Conservation (phyloP, 2,888 invertebrate species). For the Bellardia pandia region DNA sequence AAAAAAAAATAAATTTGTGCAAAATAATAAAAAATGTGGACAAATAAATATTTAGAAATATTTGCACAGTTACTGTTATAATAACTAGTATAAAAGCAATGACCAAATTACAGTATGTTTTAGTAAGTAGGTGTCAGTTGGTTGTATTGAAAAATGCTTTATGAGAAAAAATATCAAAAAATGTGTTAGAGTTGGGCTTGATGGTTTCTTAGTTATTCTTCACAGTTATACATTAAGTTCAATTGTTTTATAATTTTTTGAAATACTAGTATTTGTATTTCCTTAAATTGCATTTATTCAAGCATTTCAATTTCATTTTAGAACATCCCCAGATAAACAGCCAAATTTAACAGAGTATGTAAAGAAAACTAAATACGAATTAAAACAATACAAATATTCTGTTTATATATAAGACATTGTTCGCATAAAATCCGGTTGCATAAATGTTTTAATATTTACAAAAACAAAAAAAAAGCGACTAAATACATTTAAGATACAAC, state of each 20-base stretch:
- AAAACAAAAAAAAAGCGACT: no score
- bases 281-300: not conserved
- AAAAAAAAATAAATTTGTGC: not conserved
- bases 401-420: not conserved
- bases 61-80: not conserved
- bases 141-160: not conserved
- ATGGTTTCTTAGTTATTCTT: no score
- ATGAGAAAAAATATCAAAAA: not conserved
- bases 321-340: no score
- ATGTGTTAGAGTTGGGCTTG: not conserved
- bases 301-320: not conserved
- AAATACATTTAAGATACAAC: no score
- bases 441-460: no score
- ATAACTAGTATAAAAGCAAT: not conserved
- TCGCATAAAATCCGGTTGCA: no score
- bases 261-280: no score
- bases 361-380: not conserved
- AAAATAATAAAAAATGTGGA: not conserved
- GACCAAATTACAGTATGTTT: not conserved
- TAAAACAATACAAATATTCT: not conserved
- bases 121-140: not conserved
- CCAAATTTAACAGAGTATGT: not conserved
- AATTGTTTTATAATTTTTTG: no score
- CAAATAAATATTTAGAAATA: not conserved
- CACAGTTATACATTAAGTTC: no score